phyloP scores from a whole-genome alignment of 2,113 vertebrate species.

The Pomatorhinus ruficollis region DNA sequence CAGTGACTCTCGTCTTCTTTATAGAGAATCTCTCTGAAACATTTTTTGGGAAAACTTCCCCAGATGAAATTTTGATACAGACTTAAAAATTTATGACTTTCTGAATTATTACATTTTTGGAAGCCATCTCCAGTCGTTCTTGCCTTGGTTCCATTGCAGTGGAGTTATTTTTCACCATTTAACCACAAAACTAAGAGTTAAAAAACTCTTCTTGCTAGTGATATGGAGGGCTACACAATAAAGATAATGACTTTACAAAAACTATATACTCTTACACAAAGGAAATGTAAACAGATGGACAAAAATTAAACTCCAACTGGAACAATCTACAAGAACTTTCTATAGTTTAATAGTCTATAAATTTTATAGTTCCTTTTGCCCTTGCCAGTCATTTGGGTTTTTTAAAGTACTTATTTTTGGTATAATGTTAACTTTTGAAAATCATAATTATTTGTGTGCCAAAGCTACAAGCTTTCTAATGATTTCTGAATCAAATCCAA shows the following conservation, averaged over 20 bases:
- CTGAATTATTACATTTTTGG: neutral
- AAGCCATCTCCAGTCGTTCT: neutral
- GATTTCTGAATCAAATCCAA: slow-evolving; percentile 69
- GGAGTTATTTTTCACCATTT: neutral
- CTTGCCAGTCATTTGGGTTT: neutral
- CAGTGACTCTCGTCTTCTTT: neutral
- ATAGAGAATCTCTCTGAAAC: neutral
- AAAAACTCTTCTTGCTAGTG: neutral
- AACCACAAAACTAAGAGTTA: neutral
- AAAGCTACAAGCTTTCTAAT: slow-evolving; percentile 51
- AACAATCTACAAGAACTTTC: neutral
- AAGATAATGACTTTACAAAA: neutral
- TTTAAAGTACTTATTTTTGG: neutral
- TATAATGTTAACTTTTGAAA: slow-evolving; percentile 24
- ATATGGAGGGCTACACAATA: neutral
- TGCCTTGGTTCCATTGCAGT: neutral
- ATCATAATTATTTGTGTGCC: slow-evolving; percentile 36
- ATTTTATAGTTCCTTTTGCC: neutral
- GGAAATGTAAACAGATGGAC: neutral
- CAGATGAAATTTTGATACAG: neutral
- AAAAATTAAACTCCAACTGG: neutral
- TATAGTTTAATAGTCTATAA: neutral
- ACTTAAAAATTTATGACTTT: neutral
- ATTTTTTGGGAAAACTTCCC: neutral
- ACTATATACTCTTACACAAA: neutral